Conservation (phyloP, 2,888 invertebrate genomes). For the Bruchidius siliquastri region DNA sequence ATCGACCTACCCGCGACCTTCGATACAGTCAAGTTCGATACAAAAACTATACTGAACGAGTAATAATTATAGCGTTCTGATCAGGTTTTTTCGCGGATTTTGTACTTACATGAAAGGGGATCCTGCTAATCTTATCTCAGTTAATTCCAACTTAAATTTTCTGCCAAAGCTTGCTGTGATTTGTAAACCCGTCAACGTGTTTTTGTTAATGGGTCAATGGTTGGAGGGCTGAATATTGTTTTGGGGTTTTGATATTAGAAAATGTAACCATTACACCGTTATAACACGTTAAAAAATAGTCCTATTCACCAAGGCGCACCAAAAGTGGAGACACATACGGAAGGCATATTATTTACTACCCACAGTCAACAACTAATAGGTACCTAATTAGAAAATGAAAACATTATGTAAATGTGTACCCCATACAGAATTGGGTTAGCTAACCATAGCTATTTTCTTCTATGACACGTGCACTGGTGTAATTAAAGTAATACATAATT, state of each 20-base stretch:
- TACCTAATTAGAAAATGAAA: neutral
- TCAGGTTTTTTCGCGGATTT: neutral
- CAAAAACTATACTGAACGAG: conserved; percentile 11
- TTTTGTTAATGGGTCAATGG: no score
- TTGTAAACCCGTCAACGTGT: neutral
- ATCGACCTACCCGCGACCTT: conserved; percentile 29
- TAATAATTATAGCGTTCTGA: neutral
- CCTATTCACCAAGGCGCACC: no score
- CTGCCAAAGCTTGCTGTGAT: neutral
- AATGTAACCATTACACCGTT: no score
- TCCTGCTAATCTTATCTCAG: neutral
- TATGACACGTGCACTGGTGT: neutral
- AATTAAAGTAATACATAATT: no score
- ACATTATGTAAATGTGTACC: neutral
- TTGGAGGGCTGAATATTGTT: no score
- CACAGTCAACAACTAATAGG: no score
- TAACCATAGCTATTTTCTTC: neutral
- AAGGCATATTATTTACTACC: neutral
- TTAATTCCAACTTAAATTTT: neutral
- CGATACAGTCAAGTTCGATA: conserved; percentile 13
- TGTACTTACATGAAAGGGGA: neutral
- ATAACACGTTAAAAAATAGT: no score
- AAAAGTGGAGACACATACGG: neutral
- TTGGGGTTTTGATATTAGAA: no score
- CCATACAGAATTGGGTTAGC: neutral